Base-by-base conservation (phyloP, 2,888 invertebrate species). In the Drosophila tripunctata region DNA sequence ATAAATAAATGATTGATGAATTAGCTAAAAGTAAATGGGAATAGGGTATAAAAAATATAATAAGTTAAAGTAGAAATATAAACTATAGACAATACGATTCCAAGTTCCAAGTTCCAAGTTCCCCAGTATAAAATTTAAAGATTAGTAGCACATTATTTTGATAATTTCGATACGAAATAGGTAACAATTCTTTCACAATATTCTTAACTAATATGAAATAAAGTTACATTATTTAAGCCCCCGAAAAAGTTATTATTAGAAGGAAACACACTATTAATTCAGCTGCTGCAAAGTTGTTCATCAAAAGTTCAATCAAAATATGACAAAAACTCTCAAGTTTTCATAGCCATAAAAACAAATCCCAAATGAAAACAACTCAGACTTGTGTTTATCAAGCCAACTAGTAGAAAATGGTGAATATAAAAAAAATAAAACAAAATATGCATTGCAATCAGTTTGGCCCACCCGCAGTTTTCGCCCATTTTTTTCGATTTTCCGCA, bases 401-500 rank as follows among this genome's bases (percentile, higher is more conserved):
- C 19, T 14, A 27, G 24, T 27, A 17, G 5, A 38, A 27, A 38
- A 38, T 14, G 35, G 3, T n/a, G n/a, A n/a, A 35, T 15, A 21
- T 14, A 47, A 19, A 45, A 30, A 10, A 15, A 7, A 15, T 7
- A 21, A 41, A 21, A 21, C 21, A 31, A 33, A 52, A 30, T 38
- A 38, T 50, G 38, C 36, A 50, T 27, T 17, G 24, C 38, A 38
- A 38, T 27, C 17, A 24, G 22, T 22, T 35, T 30, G 17, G n/a
- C 22, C 15, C 14, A 21, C 15, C 10, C 33, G n/a, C 27, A 8
- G 3, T n/a, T 14, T 27, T 4, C 19, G 8, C 19, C 21, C 17
- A 19, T 21, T 17, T 27, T 12, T 50, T 17, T 7, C 5, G 19
- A 19, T 45, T 44, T 44, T 22, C 15, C 12, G 15, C 38, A 48